These are phyloP conservation scores for Phataginus tricuspis DNA, from an alignment of 2,797 vertebrate species.

Conservation along the genomic window DNA sequence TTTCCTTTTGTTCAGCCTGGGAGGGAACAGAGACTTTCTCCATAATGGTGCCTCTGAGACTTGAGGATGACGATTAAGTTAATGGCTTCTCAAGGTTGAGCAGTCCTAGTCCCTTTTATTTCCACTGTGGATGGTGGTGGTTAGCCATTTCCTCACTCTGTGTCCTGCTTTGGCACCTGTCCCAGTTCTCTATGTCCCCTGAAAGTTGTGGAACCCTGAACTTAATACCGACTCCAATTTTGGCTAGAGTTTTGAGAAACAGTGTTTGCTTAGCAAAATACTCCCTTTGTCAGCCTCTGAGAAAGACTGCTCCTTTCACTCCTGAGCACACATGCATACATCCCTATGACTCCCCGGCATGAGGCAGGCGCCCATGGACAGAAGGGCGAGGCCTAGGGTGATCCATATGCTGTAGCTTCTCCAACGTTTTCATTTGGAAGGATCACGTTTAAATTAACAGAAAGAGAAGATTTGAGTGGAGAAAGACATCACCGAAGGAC, in stretches of 20 bases:
- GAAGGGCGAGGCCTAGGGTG: background rate
- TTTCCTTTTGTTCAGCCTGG: slow-evolving; percentile 41
- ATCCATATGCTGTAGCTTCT: background rate
- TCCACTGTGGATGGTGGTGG: background rate
- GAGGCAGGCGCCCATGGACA: background rate
- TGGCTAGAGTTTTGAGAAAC: slow-evolving; percentile 46
- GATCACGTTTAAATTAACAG: background rate
- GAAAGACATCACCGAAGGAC: background rate
- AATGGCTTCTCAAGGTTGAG: slow-evolving; percentile 64
- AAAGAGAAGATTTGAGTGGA: background rate
- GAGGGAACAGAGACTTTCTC: slow-evolving; percentile 40
- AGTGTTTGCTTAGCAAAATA: slow-evolving; percentile 47
- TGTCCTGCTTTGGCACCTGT: slow-evolving; percentile 49
- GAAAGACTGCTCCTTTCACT: background rate
- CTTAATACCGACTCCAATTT: slow-evolving; percentile 32
- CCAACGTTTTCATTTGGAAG: background rate
- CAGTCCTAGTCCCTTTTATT: slow-evolving; percentile 24
- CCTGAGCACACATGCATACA: background rate
- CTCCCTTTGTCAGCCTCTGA: slow-evolving; percentile 21
- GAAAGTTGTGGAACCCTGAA: slow-evolving; percentile 51
- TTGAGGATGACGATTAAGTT: slow-evolving; percentile 23
- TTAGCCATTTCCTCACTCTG: slow-evolving; percentile 60
- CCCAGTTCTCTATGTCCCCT: slow-evolving; percentile 42
- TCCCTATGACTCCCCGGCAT: background rate
- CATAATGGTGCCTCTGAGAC: slow-evolving; percentile 44